Base-by-base conservation (phyloP, 2,113 vertebrate species). In the Phycodurus eques region DNA sequence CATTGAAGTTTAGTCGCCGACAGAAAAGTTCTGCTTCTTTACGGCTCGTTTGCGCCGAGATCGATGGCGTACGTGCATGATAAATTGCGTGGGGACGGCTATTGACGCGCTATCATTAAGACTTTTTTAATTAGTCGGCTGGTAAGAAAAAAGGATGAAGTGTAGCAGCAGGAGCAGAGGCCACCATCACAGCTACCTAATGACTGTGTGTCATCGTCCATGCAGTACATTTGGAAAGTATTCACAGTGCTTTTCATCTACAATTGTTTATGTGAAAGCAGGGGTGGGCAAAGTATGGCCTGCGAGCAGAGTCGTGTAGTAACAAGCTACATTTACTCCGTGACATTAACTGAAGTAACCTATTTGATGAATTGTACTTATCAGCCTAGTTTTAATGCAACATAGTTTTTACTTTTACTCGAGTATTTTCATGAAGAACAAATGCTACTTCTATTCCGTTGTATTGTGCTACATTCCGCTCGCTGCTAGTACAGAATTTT, bases 111-210 rank as follows among this genome's bases (percentile, higher is more conserved):
- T 68, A 74, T 80, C 80, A 82, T 87, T 82, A 80, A 77, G 78
- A 76, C 9, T 80, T 75, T 87, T 80, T 82, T 85, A 87, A 88
- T 87, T 87, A 86, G 74, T 49, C 53, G 42, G 68, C 51, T 44
- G 71, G 64, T 68, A 83, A 53, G 67, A 2, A 61, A 35, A 61
- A 19, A 4, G 59, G 27, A 3, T 19, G 0, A 77, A 79, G 68
- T 76, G 79, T 33, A 31, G 22, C 57, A 76, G 64, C 75, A 49
- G 56, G 72, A 68, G 59, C 74, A 67, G 57, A 6, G 57, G 51
- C 19, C 51, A 3, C 14, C 59, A 3, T 60, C 59, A 15, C 12
- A 13, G 31, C 5, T 60, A 15, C 57, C 27, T 5, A 15, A 2
- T 3, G 59, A 17, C 31, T 33, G 15, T 7, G 31, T 17, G 59